Evolutionary conservation across 1,140 invertebrate species (phyloP).

Genomic region (Lucilia sericata): DNA sequence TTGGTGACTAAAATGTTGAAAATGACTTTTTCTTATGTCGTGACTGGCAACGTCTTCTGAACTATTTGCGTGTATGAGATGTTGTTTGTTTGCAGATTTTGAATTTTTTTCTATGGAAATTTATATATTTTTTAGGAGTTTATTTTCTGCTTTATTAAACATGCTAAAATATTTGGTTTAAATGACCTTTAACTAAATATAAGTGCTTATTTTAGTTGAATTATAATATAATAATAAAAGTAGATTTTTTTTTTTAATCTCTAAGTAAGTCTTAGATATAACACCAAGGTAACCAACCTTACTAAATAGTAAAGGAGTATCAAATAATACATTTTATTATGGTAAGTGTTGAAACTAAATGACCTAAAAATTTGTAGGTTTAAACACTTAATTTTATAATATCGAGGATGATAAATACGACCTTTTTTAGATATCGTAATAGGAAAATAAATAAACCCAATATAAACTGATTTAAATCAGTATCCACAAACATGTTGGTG

Average conservation of each 20-base stretch:
- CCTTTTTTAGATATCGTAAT: too few relatives aligned
- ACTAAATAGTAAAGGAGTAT: neutral
- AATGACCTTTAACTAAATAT: constrained; percentile 40
- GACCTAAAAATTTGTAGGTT: too few relatives aligned
- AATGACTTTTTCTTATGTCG: constrained; percentile 39
- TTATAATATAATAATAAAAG: constrained; percentile 1
- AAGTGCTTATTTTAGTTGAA: neutral
- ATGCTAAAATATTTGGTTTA: constrained; percentile 30
- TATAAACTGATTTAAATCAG: too few relatives aligned
- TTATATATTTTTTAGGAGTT: neutral
- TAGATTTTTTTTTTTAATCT: neutral
- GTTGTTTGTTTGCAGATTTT: neutral
- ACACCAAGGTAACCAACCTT: constrained; percentile 10
- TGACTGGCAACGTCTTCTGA: constrained; percentile 41
- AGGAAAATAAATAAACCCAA: too few relatives aligned
- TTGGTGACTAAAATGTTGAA: constrained; percentile 23
- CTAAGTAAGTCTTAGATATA: neutral
- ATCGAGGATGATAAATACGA: too few relatives aligned
- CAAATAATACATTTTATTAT: too few relatives aligned
- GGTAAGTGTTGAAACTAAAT: too few relatives aligned
- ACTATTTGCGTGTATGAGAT: constrained; percentile 25
- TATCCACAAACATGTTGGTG: too few relatives aligned
- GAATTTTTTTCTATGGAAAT: neutral
- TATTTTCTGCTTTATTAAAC: constrained; percentile 39
- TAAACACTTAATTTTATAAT: too few relatives aligned